Conservation (phyloP, 1,140 invertebrate species). For the Lasioglossum albipes region DNA sequence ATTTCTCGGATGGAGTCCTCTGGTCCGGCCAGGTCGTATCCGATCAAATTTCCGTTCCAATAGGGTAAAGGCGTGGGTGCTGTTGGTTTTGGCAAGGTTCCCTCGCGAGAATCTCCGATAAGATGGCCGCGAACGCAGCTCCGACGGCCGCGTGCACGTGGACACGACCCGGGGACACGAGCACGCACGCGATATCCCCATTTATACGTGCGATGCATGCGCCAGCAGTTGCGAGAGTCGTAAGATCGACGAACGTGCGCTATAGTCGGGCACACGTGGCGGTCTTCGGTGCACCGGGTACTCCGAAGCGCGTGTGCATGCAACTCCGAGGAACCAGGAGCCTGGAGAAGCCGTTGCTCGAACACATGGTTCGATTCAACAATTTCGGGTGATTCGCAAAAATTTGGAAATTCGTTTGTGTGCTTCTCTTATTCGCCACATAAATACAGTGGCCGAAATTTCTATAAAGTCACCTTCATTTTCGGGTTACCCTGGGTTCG, state of each 20-base stretch:
- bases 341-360: too few species aligned
- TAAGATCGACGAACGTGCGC: slow-evolving; percentile 20
- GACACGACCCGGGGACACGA: neutral
- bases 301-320: neutral
- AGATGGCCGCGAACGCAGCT: slow-evolving; percentile 14
- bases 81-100: slow-evolving; percentile 38
- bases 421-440: too few species aligned
- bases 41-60: slow-evolving; percentile 50
- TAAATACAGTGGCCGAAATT: too few species aligned
- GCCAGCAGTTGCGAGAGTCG: neutral
- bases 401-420: too few species aligned
- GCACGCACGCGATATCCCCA: slow-evolving; percentile 38
- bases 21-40: neutral
- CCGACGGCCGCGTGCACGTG: neutral
- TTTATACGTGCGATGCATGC: slow-evolving; percentile 9
- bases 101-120: slow-evolving; percentile 60
- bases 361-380: too few species aligned
- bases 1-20: neutral
- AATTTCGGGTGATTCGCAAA: too few species aligned
- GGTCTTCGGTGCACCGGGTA: neutral
- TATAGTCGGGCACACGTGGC: neutral
- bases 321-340: too few species aligned
- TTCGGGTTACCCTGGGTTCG: too few species aligned
- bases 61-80: neutral
- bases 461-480: too few species aligned